Conservation (phyloP, 2,888 invertebrate species). For the Sarcophaga caerulescens region DNA sequence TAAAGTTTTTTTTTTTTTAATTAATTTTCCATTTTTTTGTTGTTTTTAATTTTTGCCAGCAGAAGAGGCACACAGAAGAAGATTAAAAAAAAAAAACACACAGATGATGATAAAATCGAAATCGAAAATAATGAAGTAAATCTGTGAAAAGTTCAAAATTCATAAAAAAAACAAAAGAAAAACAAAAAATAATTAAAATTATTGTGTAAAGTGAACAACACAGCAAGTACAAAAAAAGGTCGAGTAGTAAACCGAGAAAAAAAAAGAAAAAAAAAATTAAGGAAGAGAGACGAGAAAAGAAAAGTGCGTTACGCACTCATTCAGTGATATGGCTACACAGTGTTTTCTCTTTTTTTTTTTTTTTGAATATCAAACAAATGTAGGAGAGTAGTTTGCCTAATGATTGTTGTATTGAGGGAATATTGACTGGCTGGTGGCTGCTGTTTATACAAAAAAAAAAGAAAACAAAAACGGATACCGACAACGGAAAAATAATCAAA, state of each 20-base stretch:
- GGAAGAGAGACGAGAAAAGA: not conserved
- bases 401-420: constrained; percentile 24
- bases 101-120: constrained; percentile 8
- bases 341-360: constrained; percentile 27
- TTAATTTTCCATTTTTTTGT: not conserved
- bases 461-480: constrained; percentile 37
- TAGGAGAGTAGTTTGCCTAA: constrained; percentile 5
- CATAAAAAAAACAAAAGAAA: not conserved
- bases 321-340: constrained; percentile 28
- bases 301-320: constrained; percentile 50
- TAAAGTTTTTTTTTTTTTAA: not conserved
- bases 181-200: not conserved
- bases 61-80: not conserved
- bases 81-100: constrained; percentile 15
- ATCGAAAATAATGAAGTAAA: constrained; percentile 7
- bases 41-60: constrained; percentile 16
- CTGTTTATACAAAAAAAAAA: constrained; percentile 13
- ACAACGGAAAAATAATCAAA: constrained; percentile 47
- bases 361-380: not conserved
- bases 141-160: constrained; percentile 16
- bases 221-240: not conserved
- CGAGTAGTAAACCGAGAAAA: not conserved
- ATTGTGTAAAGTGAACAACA: constrained; percentile 20
- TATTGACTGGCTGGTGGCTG: constrained; percentile 31
- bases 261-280: constrained; percentile 10